Base-by-base conservation (phyloP, 2,797 vertebrate species). In the Pangasius sanitwongsei region DNA sequence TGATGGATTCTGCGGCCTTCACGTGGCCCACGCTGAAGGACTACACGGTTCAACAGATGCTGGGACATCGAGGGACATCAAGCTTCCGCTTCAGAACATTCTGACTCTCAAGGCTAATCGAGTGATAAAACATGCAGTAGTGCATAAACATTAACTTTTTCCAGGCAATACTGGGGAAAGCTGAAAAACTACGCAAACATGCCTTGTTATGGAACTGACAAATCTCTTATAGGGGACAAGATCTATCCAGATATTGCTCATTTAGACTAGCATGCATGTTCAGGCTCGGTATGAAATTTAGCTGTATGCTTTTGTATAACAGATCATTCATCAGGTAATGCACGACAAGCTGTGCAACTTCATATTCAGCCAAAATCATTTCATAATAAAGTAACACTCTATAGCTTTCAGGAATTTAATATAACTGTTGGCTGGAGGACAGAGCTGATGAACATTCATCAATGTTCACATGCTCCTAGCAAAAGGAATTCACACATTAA, bases 1-100 rank as follows among this genome's bases (percentile, higher is more conserved):
- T 87, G 87, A 89, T 67, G 70, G 63, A 85, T 81, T 87, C 31
- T 57, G 53, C 59, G 80, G 81, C 65, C 55, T 83, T 69, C 57
- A 77, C 70, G 13, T 34, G 50, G 59, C 16, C 63, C 61, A 80
- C 3, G 3, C 5, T 7, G 34, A 83, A 87, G 6, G 48, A 41
- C 61, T 81, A 50, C 67, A 88, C 15, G 80, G 80, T 83, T 83
- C 86, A 87, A 65, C 44, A 67, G 74, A 65, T 83, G 55, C 78
- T 31, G 37, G 15, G 41, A 88, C 50, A 57, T 41, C 50, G 18
- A 67, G 61, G 50, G 86, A 72, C 65, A 13, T 25, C 1, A 8
- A 63, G 57, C 23, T 88, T 61, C 82, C 44, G 41, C 78, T 85
- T 69, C 74, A 50, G 78, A 67, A 31, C 34, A 50, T 83, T 82